phyloP scores from a whole-genome alignment of 1,140 invertebrate species.

The Apis laboriosa region DNA sequence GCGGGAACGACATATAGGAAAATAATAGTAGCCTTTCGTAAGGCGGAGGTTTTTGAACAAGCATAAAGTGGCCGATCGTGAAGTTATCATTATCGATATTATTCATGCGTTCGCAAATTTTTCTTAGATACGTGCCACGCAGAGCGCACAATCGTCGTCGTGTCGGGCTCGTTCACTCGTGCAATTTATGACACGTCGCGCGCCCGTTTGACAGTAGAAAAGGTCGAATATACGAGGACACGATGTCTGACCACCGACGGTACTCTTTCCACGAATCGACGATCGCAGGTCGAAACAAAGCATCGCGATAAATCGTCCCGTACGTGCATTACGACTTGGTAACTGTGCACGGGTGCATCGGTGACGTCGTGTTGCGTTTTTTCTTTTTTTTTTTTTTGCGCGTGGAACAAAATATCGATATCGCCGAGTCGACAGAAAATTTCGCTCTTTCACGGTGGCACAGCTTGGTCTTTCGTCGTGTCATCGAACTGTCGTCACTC shows the following conservation, averaged over 20 bases:
- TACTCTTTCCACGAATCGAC: conserved; percentile 3
- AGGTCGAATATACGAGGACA: background rate
- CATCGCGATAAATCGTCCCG: background rate
- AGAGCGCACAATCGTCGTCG: background rate
- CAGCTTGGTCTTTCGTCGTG: conserved; percentile 54
- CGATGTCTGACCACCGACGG: background rate
- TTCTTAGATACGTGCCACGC: background rate
- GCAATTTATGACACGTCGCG: background rate
- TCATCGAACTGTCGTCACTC: conserved; percentile 67
- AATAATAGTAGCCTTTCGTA: too few relatives aligned
- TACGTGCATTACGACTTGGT: background rate
- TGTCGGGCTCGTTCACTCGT: background rate
- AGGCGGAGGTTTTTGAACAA: background rate
- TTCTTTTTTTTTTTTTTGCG: conserved; percentile 24
- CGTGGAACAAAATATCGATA: conserved; percentile 65
- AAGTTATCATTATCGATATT: background rate
- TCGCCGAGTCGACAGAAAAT: conserved; percentile 69
- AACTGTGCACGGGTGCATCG: background rate
- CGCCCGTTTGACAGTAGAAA: background rate
- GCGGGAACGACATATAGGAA: too few relatives aligned
- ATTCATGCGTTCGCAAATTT: background rate
- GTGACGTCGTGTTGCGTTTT: background rate
- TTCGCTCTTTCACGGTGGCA: background rate
- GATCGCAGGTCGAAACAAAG: background rate
- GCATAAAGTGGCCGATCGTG: too few relatives aligned